These are phyloP conservation scores for Pseudoips prasinana DNA, from an alignment of 2,888 invertebrate genomes.

Conservation along the genomic window DNA sequence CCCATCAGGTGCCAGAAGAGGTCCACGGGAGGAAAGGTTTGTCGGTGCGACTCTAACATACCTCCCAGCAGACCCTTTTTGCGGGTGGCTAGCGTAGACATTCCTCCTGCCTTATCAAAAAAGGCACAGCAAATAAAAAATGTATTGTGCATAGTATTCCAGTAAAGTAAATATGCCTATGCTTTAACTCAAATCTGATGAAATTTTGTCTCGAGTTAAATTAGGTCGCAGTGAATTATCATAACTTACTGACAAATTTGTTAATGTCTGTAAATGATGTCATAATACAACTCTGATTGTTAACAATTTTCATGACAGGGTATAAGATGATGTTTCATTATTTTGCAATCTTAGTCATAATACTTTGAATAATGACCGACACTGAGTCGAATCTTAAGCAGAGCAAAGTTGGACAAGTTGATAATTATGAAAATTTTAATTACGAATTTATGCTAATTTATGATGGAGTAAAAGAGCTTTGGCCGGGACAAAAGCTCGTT, in stretches of 20 bases:
- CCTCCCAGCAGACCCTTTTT: no score
- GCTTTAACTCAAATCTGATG: no score
- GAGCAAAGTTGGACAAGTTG: constrained; percentile 31
- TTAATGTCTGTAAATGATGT: constrained; percentile 11
- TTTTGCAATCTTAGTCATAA: constrained; percentile 23
- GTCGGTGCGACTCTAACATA: no score
- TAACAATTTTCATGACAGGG: constrained; percentile 14
- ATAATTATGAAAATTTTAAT: constrained; percentile 51
- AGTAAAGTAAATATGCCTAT: no score
- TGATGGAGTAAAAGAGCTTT: constrained; percentile 25
- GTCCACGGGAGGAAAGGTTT: no score
- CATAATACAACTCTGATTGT: constrained; percentile 9
- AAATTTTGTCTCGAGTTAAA: not conserved
- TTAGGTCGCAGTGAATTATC: constrained; percentile 17
- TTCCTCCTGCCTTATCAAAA: no score
- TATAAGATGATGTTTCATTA: constrained; percentile 15
- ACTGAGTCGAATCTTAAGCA: constrained; percentile 19
- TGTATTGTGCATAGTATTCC: no score
- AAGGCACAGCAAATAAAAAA: no score
- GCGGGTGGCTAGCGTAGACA: no score
- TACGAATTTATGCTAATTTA: constrained; percentile 55
- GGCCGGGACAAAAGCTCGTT: constrained; percentile 35
- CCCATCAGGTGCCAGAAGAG: no score
- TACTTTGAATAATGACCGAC: constrained; percentile 26
- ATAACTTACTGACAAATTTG: constrained; percentile 16